phyloP scores from a whole-genome alignment of 2,797 vertebrate species.

The Sebastes taczanowskii region DNA sequence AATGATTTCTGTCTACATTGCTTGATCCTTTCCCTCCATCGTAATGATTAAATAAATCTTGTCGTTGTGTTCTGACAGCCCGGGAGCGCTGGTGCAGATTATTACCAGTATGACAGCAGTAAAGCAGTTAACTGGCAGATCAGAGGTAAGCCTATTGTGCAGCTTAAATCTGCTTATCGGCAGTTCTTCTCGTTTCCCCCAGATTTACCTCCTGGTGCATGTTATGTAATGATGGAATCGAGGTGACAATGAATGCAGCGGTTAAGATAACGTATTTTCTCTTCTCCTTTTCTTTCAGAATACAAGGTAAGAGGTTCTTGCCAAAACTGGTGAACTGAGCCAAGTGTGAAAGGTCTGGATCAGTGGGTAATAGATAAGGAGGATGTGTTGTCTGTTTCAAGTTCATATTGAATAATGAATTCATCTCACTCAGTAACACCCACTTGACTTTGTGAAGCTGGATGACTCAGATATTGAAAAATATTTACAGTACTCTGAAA shows the following conservation, averaged over 20 bases:
- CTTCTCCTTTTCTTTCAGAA: conserved; percentile 83
- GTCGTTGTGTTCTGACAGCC: conserved; percentile 79
- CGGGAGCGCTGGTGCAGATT: conserved; percentile 89
- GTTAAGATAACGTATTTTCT: neutral
- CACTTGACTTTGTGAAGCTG: neutral
- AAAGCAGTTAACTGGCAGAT: conserved; percentile 96
- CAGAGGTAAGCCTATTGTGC: conserved; percentile 82
- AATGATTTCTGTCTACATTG: neutral
- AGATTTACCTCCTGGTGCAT: neutral
- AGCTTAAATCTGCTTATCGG: conserved; percentile 2
- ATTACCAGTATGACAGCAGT: conserved; percentile 94
- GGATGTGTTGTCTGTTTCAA: conserved; percentile 12
- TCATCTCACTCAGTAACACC: conserved; percentile 23
- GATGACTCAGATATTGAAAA: conserved; percentile 6
- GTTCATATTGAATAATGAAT: conserved; percentile 4
- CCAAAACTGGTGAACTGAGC: neutral
- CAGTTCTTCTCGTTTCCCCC: neutral
- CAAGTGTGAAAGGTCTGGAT: conserved; percentile 30
- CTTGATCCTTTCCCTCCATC: neutral
- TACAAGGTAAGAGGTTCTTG: conserved; percentile 90
- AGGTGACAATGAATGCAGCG: neutral
- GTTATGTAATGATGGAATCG: neutral
- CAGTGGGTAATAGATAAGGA: conserved; percentile 11
- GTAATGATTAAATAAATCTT: neutral
- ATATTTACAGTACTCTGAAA: neutral